These are phyloP conservation scores for Enteromius thamalakanensis DNA, from an alignment of 2,797 vertebrate genomes.

Conservation along the genomic window DNA sequence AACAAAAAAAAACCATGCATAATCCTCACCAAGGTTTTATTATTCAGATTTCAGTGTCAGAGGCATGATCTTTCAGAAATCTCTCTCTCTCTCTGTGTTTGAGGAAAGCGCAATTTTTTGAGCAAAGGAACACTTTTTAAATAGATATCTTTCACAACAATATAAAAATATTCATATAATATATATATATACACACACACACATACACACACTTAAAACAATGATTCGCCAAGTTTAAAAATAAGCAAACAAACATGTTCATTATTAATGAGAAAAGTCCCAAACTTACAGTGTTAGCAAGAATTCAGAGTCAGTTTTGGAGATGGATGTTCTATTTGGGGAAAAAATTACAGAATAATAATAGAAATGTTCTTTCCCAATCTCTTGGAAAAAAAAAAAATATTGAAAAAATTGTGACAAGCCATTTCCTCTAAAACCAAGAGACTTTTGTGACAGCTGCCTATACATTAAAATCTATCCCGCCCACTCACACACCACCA, in stretches of 20 bases:
- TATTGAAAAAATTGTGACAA: neutral
- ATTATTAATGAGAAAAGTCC: neutral
- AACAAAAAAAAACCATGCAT: too few species aligned
- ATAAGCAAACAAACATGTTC: neutral
- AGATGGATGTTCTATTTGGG: slow-evolving; percentile 6
- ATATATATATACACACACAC: too few species aligned
- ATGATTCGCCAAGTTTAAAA: neutral
- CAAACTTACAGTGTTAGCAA: neutral
- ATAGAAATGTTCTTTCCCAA: slow-evolving; percentile 5
- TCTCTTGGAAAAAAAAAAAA: neutral
- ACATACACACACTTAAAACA: neutral
- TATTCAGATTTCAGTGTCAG: neutral
- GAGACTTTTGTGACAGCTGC: slow-evolving; percentile 29
- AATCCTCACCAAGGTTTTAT: neutral
- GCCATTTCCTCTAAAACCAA: slow-evolving; percentile 22
- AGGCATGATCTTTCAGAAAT: too few species aligned
- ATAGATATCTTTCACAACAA: neutral
- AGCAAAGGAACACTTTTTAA: too few species aligned
- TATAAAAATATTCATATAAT: too few species aligned
- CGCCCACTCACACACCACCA: slow-evolving; percentile 8
- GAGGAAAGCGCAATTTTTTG: too few species aligned
- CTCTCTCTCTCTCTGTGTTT: too few species aligned
- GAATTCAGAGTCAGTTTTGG: neutral
- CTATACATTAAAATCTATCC: slow-evolving; percentile 19
- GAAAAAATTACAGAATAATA: slow-evolving; percentile 10